Conservation (phyloP, 2,888 invertebrate genomes). For the Aradus depressus region DNA sequence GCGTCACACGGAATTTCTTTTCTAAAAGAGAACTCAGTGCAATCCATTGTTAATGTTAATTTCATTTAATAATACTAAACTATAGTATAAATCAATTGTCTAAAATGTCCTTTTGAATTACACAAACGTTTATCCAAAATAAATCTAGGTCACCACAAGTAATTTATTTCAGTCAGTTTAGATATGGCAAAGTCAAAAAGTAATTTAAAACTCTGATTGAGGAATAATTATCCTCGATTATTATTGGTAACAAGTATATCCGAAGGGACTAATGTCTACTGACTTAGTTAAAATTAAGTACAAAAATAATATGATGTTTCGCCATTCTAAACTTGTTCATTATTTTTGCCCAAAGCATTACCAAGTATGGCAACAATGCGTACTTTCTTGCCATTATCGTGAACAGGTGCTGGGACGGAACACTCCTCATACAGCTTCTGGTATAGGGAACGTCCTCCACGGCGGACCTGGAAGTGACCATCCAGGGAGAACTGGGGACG, state of each 20-base stretch:
- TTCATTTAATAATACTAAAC: too few relatives aligned
- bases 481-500: background rate
- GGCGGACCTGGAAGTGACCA: constrained; percentile 15
- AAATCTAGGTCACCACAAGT: too few relatives aligned
- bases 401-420: constrained; percentile 28
- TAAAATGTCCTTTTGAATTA: too few relatives aligned
- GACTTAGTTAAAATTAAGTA: constrained; percentile 18
- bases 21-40: too few relatives aligned
- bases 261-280: constrained; percentile 11
- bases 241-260: constrained; percentile 14
- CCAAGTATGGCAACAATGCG: constrained; percentile 8
- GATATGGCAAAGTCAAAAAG: too few relatives aligned
- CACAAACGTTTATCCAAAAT: too few relatives aligned
- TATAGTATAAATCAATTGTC: too few relatives aligned
- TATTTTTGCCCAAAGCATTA: constrained; percentile 7
- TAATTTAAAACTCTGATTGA: too few relatives aligned
- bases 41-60: too few relatives aligned
- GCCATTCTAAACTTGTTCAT: constrained; percentile 8
- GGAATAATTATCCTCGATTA: too few relatives aligned
- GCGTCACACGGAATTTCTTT: too few relatives aligned
- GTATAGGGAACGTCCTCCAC: constrained; percentile 28
- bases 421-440: constrained; percentile 33
- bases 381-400: constrained; percentile 23
- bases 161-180: too few relatives aligned
- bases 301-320: constrained; percentile 11